Conservation (phyloP, 2,888 invertebrate genomes). For the Leptarthrus brevirostris region DNA sequence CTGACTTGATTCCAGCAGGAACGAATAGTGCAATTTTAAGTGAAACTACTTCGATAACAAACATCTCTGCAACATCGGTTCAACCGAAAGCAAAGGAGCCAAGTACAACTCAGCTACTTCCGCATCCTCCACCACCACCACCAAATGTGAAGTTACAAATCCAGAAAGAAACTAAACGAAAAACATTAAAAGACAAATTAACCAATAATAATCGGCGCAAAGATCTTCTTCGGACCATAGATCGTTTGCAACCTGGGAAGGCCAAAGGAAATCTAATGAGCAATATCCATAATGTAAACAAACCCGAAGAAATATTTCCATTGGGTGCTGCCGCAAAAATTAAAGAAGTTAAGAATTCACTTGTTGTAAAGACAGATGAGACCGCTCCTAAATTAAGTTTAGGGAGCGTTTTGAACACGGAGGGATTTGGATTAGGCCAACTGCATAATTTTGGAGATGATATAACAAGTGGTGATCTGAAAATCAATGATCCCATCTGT, state of each 20-base stretch:
- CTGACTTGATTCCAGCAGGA: slow-evolving; percentile 56
- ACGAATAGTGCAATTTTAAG: slow-evolving; percentile 55
- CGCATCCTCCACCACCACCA: slow-evolving; percentile 65
- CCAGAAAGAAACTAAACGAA: slow-evolving; percentile 66
- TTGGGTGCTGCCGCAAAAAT: slow-evolving; percentile 70
- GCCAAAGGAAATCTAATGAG: slow-evolving; percentile 87
- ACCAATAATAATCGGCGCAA: slow-evolving; percentile 69
- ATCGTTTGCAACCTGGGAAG: slow-evolving; percentile 86
- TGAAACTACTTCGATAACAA: slow-evolving; percentile 44
- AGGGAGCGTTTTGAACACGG: slow-evolving; percentile 83
- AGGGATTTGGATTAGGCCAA: slow-evolving; percentile 75
- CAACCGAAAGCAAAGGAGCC: slow-evolving; percentile 61
- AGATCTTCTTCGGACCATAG: slow-evolving; percentile 85
- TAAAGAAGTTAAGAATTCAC: slow-evolving; percentile 71
- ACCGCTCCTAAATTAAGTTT: slow-evolving; percentile 84
- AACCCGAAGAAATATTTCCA: slow-evolving; percentile 72
- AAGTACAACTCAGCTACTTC: slow-evolving; percentile 62
- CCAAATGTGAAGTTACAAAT: slow-evolving; percentile 65
- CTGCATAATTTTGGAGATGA: slow-evolving; percentile 73
- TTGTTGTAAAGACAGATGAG: slow-evolving; percentile 73
- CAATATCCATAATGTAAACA: slow-evolving; percentile 72
- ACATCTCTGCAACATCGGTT: slow-evolving; percentile 47
- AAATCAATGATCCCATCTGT: slow-evolving; percentile 56
- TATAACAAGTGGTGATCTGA: slow-evolving; percentile 60
- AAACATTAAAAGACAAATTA: slow-evolving; percentile 65